Conservation (phyloP, 1,140 invertebrate genomes). For the Drosophila virilis region DNA sequence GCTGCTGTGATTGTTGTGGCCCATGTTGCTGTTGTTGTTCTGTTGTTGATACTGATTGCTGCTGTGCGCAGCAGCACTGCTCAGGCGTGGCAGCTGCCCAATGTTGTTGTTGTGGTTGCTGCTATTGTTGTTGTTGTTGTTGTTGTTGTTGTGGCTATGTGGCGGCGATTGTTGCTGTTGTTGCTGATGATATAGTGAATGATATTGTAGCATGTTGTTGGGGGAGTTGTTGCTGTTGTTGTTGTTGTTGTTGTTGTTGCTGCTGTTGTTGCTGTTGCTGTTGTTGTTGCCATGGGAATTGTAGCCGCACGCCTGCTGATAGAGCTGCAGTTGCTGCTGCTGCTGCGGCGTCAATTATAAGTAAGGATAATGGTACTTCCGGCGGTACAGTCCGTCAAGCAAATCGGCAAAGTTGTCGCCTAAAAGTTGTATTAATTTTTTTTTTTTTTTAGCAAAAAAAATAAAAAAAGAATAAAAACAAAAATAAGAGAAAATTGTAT, state of each 20-base stretch:
- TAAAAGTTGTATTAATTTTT: slow-evolving; percentile 26
- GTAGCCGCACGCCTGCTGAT: slow-evolving; percentile 71
- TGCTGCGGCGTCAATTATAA: slow-evolving; percentile 82
- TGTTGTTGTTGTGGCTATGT: slow-evolving; percentile 12
- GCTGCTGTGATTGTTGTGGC: not conserved
- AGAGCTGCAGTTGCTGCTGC: slow-evolving; percentile 74
- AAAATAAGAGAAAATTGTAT: slow-evolving; percentile 19
- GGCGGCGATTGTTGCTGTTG: slow-evolving; percentile 11
- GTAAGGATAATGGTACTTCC: slow-evolving; percentile 84
- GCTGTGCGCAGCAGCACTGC: slow-evolving; percentile 14
- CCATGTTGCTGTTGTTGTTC: not conserved
- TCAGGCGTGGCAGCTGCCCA: slow-evolving; percentile 21
- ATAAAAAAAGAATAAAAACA: slow-evolving; percentile 10
- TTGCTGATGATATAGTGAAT: slow-evolving; percentile 30
- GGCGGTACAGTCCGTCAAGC: slow-evolving; percentile 80
- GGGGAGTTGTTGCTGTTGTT: slow-evolving; percentile 8
- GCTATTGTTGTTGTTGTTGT: slow-evolving; percentile 16
- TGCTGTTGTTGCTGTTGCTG: slow-evolving; percentile 42
- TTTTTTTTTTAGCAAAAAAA: slow-evolving; percentile 10
- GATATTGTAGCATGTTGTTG: slow-evolving; percentile 47
- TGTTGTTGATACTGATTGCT: slow-evolving; percentile 16
- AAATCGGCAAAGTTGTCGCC: slow-evolving; percentile 81
- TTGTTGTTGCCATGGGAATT: slow-evolving; percentile 36
- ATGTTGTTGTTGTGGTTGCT: slow-evolving; percentile 17
- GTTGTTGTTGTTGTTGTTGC: slow-evolving; percentile 30